Evolutionary conservation across 2,888 invertebrate species (phyloP).

Genomic region (Agriopis marginaria): DNA sequence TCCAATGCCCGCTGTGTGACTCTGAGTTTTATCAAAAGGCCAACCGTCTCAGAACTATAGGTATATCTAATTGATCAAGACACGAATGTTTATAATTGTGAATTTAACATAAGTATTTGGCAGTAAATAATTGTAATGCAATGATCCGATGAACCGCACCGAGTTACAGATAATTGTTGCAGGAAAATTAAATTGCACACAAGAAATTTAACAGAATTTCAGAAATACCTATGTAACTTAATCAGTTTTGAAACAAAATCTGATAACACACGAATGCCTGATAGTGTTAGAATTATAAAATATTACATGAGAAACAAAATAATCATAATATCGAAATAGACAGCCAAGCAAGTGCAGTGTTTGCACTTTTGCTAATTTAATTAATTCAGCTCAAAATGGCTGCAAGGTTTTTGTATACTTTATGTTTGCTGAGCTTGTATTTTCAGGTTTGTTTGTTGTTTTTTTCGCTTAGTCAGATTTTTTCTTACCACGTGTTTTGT

Average conservation of each 20-base stretch:
- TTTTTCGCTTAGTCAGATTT: neutral
- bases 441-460: conserved; percentile 26
- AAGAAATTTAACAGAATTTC: neutral
- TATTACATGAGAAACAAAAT: neutral
- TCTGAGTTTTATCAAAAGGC: too few relatives aligned
- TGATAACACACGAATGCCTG: conserved; percentile 27
- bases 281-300: conserved; percentile 20
- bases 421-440: conserved; percentile 9
- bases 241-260: conserved; percentile 8
- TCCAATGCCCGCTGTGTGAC: neutral
- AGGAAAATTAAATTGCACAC: neutral
- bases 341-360: conserved; percentile 5
- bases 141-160: neutral
- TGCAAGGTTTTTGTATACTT: neutral
- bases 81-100: too few relatives aligned
- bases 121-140: neutral
- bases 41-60: too few relatives aligned
- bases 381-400: conserved; percentile 17
- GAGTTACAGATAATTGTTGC: neutral
- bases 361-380: neutral
- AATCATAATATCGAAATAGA: conserved; percentile 1
- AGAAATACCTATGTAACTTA: neutral
- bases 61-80: too few relatives aligned
- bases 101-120: too few relatives aligned
- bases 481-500: neutral